Evolutionary conservation across 2,888 invertebrate genomes (phyloP).

Genomic region (Plemyria rubiginata): DNA sequence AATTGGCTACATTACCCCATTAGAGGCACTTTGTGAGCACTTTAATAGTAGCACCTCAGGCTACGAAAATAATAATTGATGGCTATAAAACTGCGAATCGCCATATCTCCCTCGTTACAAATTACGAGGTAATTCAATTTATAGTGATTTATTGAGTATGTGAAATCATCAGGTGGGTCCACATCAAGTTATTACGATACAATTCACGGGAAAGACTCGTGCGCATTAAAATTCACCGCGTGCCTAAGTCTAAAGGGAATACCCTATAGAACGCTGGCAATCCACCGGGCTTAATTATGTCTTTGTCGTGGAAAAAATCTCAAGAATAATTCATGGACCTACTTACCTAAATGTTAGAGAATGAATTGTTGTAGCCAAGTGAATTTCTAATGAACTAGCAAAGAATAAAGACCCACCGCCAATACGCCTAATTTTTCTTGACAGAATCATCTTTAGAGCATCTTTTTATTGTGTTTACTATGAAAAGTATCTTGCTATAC

Average conservation of each 20-base stretch:
- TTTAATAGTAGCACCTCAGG: conserved; percentile 27
- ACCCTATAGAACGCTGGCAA: conserved; percentile 55
- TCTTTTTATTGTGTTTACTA: no score
- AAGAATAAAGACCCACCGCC: not conserved
- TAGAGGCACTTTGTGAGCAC: conserved; percentile 12
- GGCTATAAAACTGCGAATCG: not conserved
- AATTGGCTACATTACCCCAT: conserved; percentile 20
- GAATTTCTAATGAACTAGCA: conserved; percentile 21
- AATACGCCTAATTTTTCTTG: not conserved
- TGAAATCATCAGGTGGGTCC: conserved; percentile 22
- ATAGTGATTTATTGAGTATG: conserved; percentile 23
- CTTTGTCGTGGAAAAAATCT: conserved; percentile 62
- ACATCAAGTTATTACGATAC: conserved; percentile 21
- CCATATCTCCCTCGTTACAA: conserved; percentile 8
- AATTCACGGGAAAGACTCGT: conserved; percentile 28
- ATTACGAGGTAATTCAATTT: conserved; percentile 23
- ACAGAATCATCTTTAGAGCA: not conserved
- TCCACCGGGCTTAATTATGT: conserved; percentile 77
- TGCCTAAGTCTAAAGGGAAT: conserved; percentile 63
- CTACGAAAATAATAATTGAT: conserved; percentile 20
- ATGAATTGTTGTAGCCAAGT: conserved; percentile 33
- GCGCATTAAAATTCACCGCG: conserved; percentile 51
- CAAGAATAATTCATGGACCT: conserved; percentile 60
- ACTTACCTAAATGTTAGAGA: conserved; percentile 40
- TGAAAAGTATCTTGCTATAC: no score